Conservation (phyloP, 1,140 invertebrate species). For the Penaeus chinensis region DNA sequence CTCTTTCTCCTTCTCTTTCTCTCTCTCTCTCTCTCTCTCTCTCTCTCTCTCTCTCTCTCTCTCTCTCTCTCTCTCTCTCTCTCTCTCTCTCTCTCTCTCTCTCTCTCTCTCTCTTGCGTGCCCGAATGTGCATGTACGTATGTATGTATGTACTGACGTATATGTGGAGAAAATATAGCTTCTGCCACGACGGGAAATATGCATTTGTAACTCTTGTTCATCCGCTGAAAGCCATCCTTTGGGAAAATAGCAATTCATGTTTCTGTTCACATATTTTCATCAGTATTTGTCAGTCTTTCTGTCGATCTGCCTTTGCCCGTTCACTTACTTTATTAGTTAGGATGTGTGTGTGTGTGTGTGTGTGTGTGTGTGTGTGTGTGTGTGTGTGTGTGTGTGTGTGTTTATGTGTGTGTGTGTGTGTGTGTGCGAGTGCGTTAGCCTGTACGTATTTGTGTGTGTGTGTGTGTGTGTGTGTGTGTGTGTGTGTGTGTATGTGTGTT, state of each 20-base stretch:
- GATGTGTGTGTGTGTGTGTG: not conserved
- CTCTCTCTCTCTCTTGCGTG: not conserved
- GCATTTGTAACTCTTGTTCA: not conserved
- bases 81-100: too few species aligned
- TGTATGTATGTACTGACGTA: not conserved
- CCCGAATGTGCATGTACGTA: not conserved
- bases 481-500: not conserved
- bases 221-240: too few species aligned
- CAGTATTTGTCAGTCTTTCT: too few species aligned
- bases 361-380: not conserved
- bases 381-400: not conserved
- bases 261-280: too few species aligned
- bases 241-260: too few species aligned
- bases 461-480: not conserved
- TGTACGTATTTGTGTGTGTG: not conserved
- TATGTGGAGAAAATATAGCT: not conserved
- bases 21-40: too few species aligned
- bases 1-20: too few species aligned
- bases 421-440: too few species aligned
- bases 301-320: too few species aligned
- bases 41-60: too few species aligned
- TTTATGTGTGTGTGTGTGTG: not conserved
- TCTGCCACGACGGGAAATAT: not conserved
- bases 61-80: too few species aligned
- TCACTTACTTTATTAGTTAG: not conserved